Evolutionary conservation across 1,140 invertebrate species (phyloP).

Genomic region (Proctacanthus coquilletti): DNA sequence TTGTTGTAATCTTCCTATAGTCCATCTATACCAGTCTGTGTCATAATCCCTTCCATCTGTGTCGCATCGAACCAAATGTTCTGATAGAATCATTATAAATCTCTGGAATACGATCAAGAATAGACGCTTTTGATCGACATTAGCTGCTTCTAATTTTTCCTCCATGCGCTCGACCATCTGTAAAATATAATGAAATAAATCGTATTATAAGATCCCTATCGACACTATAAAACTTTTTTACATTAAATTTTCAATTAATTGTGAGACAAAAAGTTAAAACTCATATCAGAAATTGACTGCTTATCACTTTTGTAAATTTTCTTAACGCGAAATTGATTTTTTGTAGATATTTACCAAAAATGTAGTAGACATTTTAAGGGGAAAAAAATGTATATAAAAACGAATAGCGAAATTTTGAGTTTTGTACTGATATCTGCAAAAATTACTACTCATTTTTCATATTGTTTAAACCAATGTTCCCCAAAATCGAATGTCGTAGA

Average conservation of each 20-base stretch:
- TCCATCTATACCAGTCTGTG: constrained; percentile 95
- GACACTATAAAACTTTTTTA: constrained; percentile 7
- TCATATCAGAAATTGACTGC: too few species aligned
- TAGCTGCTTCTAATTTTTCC: constrained; percentile 82
- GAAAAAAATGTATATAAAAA: too few species aligned
- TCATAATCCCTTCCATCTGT: constrained; percentile 84
- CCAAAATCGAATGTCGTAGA: too few species aligned
- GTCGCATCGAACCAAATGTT: constrained; percentile 86
- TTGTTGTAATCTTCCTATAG: constrained; percentile 85
- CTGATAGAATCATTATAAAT: constrained; percentile 96
- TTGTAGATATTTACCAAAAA: too few species aligned
- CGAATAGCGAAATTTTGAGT: too few species aligned
- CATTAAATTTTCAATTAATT: not conserved
- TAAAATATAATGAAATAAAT: not conserved
- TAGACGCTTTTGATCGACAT: constrained; percentile 91
- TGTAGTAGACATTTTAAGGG: too few species aligned
- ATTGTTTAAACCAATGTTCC: too few species aligned
- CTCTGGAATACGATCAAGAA: constrained; percentile 96
- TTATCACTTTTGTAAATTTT: too few species aligned
- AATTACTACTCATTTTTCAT: too few species aligned
- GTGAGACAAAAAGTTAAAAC: too few species aligned
- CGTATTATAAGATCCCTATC: not conserved
- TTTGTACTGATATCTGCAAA: too few species aligned
- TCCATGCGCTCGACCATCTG: constrained; percentile 85
- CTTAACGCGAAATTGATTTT: too few species aligned